These are phyloP conservation scores for Philereme transversata DNA, from an alignment of 2,888 invertebrate species.

Conservation along the genomic window DNA sequence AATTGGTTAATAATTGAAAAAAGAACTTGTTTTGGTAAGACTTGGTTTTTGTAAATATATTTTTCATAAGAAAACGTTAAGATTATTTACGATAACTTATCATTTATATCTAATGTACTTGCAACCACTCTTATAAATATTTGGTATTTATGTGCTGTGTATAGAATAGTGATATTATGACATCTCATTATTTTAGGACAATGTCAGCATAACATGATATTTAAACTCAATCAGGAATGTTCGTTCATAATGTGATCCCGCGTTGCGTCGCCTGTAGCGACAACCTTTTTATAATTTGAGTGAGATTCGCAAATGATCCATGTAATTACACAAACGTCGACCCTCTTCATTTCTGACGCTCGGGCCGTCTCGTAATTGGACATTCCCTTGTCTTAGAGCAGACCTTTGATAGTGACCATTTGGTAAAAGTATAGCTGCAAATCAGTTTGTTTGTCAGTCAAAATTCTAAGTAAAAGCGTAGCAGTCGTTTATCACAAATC, in stretches of 20 bases:
- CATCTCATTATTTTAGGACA: slow-evolving; percentile 26
- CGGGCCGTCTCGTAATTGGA: slow-evolving; percentile 64
- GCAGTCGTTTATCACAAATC: slow-evolving; percentile 26
- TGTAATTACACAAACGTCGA: slow-evolving; percentile 81
- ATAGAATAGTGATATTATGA: slow-evolving; percentile 13
- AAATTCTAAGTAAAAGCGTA: slow-evolving; percentile 9
- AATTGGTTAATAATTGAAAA: no score
- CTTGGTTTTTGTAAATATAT: no score
- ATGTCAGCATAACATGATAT: slow-evolving; percentile 46
- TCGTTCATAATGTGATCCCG: slow-evolving; percentile 49
- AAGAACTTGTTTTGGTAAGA: no score
- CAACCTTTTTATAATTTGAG: slow-evolving; percentile 77
- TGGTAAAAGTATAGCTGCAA: slow-evolving; percentile 18
- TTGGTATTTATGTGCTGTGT: not conserved
- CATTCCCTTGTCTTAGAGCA: slow-evolving; percentile 55
- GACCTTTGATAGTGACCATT: slow-evolving; percentile 49
- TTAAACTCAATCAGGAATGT: slow-evolving; percentile 57
- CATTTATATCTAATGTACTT: no score
- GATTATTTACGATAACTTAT: no score
- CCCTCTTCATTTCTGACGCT: slow-evolving; percentile 77
- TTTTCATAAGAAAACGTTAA: no score
- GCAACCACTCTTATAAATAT: not conserved
- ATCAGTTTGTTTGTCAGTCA: slow-evolving; percentile 22
- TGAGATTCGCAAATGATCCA: slow-evolving; percentile 79
- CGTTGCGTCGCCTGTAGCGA: slow-evolving; percentile 66